Conservation (phyloP, 2,797 vertebrate genomes). For the Hybognathus amarus region DNA sequence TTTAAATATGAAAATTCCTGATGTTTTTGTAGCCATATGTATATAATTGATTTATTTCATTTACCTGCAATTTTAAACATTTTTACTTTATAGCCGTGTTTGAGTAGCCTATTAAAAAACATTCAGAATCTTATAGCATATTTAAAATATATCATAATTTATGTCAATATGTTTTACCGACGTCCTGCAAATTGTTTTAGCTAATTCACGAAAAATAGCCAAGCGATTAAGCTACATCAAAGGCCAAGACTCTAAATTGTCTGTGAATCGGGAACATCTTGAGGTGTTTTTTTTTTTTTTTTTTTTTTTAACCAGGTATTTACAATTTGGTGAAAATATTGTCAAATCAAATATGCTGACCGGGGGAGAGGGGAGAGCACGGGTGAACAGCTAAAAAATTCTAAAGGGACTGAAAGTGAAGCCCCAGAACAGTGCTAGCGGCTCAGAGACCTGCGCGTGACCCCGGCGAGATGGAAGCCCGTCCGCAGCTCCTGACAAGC, state of each 20-base stretch:
- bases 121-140: neutral
- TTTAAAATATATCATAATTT: neutral
- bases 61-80: too few relatives aligned
- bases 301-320: conserved; percentile 33
- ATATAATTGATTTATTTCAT: neutral
- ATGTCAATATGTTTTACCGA: neutral
- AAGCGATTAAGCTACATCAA: neutral
- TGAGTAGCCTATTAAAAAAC: neutral
- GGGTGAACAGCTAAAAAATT: conserved; percentile 61
- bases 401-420: conserved; percentile 56
- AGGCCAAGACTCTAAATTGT: neutral
- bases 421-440: conserved; percentile 51
- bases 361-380: conserved; percentile 48
- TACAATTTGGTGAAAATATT: conserved; percentile 32
- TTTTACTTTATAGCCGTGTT: neutral
- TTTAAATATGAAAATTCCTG: neutral
- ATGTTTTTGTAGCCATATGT: neutral
- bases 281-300: neutral
- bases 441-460: conserved; percentile 68
- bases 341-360: conserved; percentile 36
- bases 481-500: conserved; percentile 72
- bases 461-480: conserved; percentile 66
- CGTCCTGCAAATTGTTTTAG: neutral
- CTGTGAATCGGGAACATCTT: neutral
- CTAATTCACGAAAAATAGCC: neutral